Conservation (phyloP, 2,888 invertebrate genomes). For the Acrobasis repandana region DNA sequence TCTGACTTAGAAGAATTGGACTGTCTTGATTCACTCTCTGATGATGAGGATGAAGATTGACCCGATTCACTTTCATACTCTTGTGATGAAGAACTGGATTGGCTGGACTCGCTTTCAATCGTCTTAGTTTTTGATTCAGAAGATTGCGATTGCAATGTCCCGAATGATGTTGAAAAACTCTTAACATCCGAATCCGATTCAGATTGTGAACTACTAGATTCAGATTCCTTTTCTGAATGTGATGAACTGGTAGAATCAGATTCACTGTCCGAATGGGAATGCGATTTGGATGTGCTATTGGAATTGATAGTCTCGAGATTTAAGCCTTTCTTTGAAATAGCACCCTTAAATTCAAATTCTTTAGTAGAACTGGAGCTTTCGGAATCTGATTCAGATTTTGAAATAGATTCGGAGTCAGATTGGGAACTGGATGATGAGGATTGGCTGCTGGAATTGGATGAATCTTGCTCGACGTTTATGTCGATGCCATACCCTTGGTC, state of each 20-base stretch:
- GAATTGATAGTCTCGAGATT: not conserved
- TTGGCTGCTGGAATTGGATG: not conserved
- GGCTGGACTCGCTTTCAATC: not conserved
- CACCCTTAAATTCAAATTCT: not conserved
- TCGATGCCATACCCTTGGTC: not conserved
- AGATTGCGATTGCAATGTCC: not conserved
- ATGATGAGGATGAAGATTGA: not conserved
- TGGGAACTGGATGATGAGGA: not conserved
- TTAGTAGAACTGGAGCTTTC: not conserved
- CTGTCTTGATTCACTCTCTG: not conserved
- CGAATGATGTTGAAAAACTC: not conserved
- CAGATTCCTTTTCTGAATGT: not conserved
- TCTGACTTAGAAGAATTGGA: not conserved
- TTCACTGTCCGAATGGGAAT: not conserved
- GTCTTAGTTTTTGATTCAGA: not conserved
- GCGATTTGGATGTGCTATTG: not conserved
- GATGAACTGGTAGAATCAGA: not conserved
- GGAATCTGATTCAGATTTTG: conserved; percentile 2
- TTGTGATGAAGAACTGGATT: conserved; percentile 1
- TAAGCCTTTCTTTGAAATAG: not conserved
- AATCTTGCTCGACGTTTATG: not conserved
- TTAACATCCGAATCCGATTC: not conserved
- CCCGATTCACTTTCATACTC: not conserved
- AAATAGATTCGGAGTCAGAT: not conserved
- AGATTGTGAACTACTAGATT: not conserved